Percentiles rank a stretch among this genome's conserved stretches.
Evolutionary conservation across 2,797 vertebrate genomes (phyloP).

Genomic region (Potorous gilbertii): DNA sequence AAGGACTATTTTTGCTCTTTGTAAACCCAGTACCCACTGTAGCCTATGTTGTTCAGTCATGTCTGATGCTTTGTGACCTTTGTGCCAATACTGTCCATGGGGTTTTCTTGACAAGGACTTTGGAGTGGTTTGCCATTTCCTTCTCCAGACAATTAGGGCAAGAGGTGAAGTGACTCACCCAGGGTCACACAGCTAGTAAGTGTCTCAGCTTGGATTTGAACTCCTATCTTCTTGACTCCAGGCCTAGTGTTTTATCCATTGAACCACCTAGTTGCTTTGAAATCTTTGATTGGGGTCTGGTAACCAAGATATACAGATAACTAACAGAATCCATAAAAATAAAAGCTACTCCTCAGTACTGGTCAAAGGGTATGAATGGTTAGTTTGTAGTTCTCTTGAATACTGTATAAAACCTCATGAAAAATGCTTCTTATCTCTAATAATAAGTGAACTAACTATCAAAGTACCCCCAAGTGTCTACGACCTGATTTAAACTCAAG

Average conservation of each 20-base stretch:
- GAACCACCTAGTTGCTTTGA: not conserved
- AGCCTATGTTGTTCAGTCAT: not conserved
- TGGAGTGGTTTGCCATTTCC: not conserved
- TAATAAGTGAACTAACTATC: not conserved
- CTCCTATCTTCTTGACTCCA: not conserved
- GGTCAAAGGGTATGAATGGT: not conserved
- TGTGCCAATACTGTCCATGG: too few relatives aligned
- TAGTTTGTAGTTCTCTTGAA: not conserved
- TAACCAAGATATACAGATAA: not conserved
- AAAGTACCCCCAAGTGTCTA: not conserved
- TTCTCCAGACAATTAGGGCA: too few relatives aligned
- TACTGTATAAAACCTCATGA: not conserved
- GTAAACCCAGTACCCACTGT: fast-evolving
- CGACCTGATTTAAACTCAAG: not conserved
- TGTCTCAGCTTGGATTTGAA: not conserved
- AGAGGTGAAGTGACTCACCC: not conserved
- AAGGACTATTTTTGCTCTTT: not conserved
- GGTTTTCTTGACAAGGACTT: not conserved
- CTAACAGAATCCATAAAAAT: not conserved
- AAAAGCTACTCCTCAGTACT: not conserved
- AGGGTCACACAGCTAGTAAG: not conserved
- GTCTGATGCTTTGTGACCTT: not conserved
- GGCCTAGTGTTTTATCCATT: not conserved
- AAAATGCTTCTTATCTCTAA: not conserved
- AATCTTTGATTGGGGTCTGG: not conserved